Base-by-base conservation (phyloP, 2,797 vertebrate genomes). In the Emydoidea blandingii region DNA sequence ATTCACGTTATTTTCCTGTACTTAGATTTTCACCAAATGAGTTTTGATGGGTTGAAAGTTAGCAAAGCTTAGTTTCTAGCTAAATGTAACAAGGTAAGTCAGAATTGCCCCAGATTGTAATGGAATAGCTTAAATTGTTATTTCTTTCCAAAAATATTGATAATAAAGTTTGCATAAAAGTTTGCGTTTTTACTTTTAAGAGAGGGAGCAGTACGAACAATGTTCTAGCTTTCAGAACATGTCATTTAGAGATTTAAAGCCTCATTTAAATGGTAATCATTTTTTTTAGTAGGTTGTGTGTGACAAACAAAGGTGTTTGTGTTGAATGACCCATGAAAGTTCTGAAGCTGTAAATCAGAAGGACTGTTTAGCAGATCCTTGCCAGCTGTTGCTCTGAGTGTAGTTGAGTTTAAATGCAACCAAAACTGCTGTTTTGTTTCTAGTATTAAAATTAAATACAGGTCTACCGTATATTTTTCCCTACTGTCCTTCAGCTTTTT, bases 261-360 rank as follows among this genome's bases (percentile, higher is more conserved):
- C 44, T 88, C 50, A 62, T 91, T 96, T 94, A 92, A 94, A 80
- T 92, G 80, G 47, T 90, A 96, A 93, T 88, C 21, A 57, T 89
- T 96, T 68, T 72, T 72, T 97, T 88, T 86, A 89, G 87, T 90
- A 92, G 91, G 76, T 91, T 95, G 80, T 83, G 76, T 94, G 87
- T 86, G 84, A 85, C 89, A 85, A 95, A 93, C 79, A 90, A 85
- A 80, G 83, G 81, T 96, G 90, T 87, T 93, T 93, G 65, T 81
- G 37, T 2, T 95, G 90, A 91, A 81, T 86, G 90, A 92, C 91
- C 90, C 21, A 2, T 59, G 83, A 81, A 94, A 72, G 87, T 92
- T 95, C 57, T 80, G 29, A 37, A 89, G 76, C 78, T 59, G 76
- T 57, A 91, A 87, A 93, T 96, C 68, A 86, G 81, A 12, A 6